phyloP scores from a whole-genome alignment of 2,113 vertebrate genomes.

The Megaleporinus macrocephalus region DNA sequence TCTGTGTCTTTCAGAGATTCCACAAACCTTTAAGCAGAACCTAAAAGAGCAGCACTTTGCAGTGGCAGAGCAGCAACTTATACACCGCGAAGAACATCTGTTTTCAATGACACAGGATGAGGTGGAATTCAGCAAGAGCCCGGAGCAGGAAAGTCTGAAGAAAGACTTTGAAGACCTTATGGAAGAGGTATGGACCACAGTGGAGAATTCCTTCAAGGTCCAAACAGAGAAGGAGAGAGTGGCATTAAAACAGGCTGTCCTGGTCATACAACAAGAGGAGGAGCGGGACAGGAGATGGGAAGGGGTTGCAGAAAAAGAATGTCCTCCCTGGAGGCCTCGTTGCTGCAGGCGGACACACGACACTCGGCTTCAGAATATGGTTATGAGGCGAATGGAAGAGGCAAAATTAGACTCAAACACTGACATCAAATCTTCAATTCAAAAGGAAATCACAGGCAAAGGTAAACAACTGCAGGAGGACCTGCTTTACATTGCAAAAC shows the following conservation, averaged over 20 bases:
- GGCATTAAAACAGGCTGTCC: slow-evolving; percentile 78
- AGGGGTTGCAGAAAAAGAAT: slow-evolving; percentile 12
- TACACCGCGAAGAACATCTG: slow-evolving; percentile 75
- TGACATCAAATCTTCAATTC: slow-evolving; percentile 62
- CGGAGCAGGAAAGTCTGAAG: slow-evolving; percentile 58
- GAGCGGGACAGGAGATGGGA: slow-evolving; percentile 76
- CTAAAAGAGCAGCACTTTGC: slow-evolving; percentile 42
- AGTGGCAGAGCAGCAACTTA: slow-evolving; percentile 69
- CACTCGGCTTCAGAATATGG: slow-evolving; percentile 61
- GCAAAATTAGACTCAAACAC: background rate
- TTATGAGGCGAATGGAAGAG: slow-evolving; percentile 76
- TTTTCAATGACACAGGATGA: slow-evolving; percentile 48
- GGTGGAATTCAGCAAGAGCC: slow-evolving; percentile 45
- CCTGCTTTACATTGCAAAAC: slow-evolving; percentile 75
- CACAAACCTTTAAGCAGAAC: slow-evolving; percentile 54
- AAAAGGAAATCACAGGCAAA: slow-evolving; percentile 72
- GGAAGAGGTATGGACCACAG: slow-evolving; percentile 59
- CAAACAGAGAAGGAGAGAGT: slow-evolving; percentile 51
- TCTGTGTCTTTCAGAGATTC: slow-evolving; percentile 30
- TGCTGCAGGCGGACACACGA: slow-evolving; percentile 78
- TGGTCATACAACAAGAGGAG: slow-evolving; percentile 79
- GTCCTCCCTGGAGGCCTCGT: slow-evolving; percentile 70
- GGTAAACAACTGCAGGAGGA: slow-evolving; percentile 83
- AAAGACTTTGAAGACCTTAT: slow-evolving; percentile 69
- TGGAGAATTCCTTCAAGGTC: slow-evolving; percentile 74